phyloP scores from a whole-genome alignment of 2,797 vertebrate genomes.

The Hemibagrus guttatus region DNA sequence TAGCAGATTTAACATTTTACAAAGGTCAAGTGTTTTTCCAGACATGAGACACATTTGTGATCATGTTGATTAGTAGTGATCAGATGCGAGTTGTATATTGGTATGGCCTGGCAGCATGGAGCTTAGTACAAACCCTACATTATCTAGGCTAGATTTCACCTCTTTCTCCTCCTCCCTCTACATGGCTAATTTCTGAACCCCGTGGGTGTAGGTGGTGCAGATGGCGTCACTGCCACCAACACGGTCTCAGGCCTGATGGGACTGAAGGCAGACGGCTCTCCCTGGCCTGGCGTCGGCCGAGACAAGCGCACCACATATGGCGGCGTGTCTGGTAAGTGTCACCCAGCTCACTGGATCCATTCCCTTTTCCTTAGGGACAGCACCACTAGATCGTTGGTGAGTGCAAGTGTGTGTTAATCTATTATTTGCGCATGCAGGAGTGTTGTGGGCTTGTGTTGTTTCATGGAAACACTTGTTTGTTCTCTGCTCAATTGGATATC shows the following conservation, averaged over 20 bases:
- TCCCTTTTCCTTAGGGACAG: constrained; percentile 65
- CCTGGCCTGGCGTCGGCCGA: constrained; percentile 78
- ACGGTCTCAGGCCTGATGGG: constrained; percentile 87
- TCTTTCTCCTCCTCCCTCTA: constrained; percentile 4
- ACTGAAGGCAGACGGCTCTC: constrained; percentile 76
- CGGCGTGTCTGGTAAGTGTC: constrained; percentile 83
- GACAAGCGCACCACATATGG: constrained; percentile 83
- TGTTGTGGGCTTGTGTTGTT: not conserved
- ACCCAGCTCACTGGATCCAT: constrained; percentile 65
- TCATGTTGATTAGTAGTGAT: constrained; percentile 8
- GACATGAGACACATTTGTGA: not conserved
- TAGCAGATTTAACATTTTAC: not conserved
- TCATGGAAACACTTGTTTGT: constrained; percentile 6
- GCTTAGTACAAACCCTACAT: not conserved
- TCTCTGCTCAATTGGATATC: not conserved
- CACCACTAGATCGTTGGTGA: constrained; percentile 61
- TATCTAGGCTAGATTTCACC: not conserved
- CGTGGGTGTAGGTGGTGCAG: constrained; percentile 78
- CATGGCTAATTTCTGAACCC: constrained; percentile 51
- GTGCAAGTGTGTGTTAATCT: constrained; percentile 56
- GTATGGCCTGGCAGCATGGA: constrained; percentile 7
- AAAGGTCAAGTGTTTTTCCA: constrained; percentile 20
- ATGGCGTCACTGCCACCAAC: constrained; percentile 86
- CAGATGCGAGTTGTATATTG: not conserved
- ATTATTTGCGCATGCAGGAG: constrained; percentile 35